Percentiles rank a stretch among this genome's conserved stretches.
phyloP scores from a whole-genome alignment of 1,140 invertebrate genomes.

The Ceratina australensis region DNA sequence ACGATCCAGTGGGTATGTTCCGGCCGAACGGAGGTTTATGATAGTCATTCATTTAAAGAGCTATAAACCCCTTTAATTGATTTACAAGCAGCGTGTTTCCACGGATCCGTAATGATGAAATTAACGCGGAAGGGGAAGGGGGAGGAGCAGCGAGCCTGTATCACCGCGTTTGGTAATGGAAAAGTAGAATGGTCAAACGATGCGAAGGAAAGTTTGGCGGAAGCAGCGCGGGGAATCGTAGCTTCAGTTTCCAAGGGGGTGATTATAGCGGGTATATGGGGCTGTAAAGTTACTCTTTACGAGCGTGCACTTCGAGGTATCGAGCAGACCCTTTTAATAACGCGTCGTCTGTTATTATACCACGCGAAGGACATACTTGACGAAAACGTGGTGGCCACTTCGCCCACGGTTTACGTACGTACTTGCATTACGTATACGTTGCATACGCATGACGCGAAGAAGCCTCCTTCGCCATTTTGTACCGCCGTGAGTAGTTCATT shows the following conservation, averaged over 20 bases:
- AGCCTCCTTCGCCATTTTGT: conserved; percentile 14
- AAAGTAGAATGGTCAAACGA: conserved; percentile 35
- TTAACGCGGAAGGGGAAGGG: conserved; percentile 36
- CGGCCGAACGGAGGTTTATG: conserved; percentile 21
- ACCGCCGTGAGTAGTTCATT: neutral
- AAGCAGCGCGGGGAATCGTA: conserved; percentile 23
- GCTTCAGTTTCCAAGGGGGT: conserved; percentile 21
- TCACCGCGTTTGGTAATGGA: conserved; percentile 50
- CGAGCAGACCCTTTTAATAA: conserved; percentile 66
- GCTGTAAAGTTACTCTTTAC: conserved; percentile 67
- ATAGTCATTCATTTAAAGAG: neutral
- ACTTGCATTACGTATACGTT: neutral
- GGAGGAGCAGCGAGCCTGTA: neutral
- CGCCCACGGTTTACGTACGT: neutral
- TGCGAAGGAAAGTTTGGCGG: conserved; percentile 15
- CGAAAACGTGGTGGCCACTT: conserved; percentile 29
- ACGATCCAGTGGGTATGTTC: neutral
- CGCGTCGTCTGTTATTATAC: conserved; percentile 55
- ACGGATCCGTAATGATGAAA: conserved; percentile 38
- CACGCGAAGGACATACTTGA: conserved; percentile 1
- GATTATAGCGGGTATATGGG: conserved; percentile 62
- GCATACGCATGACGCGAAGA: neutral
- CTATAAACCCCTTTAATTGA: conserved; percentile 55
- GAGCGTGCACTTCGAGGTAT: conserved; percentile 66
- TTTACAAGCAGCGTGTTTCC: conserved; percentile 47